A percentile compares a stretch with the other conserved stretches of the same genome.
phyloP scores from a whole-genome alignment of 2,888 invertebrate genomes.

The Cryptocheilus praepositus region DNA sequence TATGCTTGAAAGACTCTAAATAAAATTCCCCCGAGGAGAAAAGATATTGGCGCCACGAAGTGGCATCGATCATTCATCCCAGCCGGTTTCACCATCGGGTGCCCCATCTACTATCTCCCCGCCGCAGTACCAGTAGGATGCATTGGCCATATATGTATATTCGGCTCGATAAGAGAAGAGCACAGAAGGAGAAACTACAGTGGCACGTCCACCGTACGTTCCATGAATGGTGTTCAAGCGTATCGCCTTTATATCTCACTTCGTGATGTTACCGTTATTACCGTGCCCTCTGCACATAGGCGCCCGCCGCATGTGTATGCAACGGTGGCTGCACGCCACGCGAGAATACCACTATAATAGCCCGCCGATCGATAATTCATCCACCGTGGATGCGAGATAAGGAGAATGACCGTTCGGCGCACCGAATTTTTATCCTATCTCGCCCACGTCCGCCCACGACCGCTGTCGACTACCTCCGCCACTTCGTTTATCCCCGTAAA shows the following conservation, averaged over 20 bases:
- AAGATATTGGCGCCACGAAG: slow-evolving; percentile 10
- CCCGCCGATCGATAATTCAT: slow-evolving; percentile 51
- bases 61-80: background rate
- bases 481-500: background rate
- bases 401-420: slow-evolving; percentile 43
- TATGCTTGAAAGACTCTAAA: background rate
- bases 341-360: slow-evolving; percentile 41
- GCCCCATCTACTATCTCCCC: too few species aligned
- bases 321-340: slow-evolving; percentile 20
- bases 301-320: background rate
- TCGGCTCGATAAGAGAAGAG: too few species aligned
- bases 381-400: slow-evolving; percentile 47
- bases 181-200: slow-evolving; percentile 21
- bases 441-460: too few species aligned
- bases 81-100: too few species aligned
- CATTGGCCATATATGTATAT: too few species aligned
- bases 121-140: background rate
- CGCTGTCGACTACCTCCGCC: too few species aligned
- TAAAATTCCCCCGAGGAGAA: slow-evolving; percentile 9
- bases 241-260: slow-evolving; percentile 42
- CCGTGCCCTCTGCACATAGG: slow-evolving; percentile 6
- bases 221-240: slow-evolving; percentile 13
- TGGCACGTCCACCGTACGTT: slow-evolving; percentile 28
- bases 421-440: slow-evolving; percentile 48
- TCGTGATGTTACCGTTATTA: slow-evolving; percentile 31